Base-by-base conservation (phyloP, 2,888 invertebrate species). In the Lithophane leautieri region DNA sequence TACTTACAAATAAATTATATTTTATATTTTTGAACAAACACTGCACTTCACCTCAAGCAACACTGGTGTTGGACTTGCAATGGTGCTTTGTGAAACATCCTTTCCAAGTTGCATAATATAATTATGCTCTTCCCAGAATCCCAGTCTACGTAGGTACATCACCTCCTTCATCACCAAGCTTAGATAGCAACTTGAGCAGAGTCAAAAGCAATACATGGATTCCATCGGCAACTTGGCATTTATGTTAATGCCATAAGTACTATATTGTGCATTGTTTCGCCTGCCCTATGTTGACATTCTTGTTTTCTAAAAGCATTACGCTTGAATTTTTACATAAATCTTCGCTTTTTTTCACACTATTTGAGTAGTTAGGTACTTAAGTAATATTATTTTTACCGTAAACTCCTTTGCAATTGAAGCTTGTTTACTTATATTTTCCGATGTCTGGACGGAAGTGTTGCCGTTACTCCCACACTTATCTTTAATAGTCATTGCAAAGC, bases 391-490 rank as follows among this genome's bases (percentile, higher is more conserved):
- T 52, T 58, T 69, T 34, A 69, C 70, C 42, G 58, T 70, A 42
- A 78, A 68, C 47, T 47, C 12, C 2, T 25, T 58, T 40, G 22
- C n/a, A 40, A 56, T 40, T n/a, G 9, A 78, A 40, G 78, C 19
- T 65, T 47, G 16, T 66, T 47, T 50, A n/a, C 28, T n/a, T 28
- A 19, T 34, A 78, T 67, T 52, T 73, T 60, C 42, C n/a, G 28
- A 22, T 22, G 54, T 9, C n/a, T 9, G 7, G 25, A 34, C 70
- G 65, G 63, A 63, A 56, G 58, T 67, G 14, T 0, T 40, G 14
- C 56, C 69, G 69, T 73, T 67, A 47, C 50, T 73, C 80, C 62
- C 81, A 84, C 62, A 62, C n/a, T 79, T 52, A 56, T 60, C 54
- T 47, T 67, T 34, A 52, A 19, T 72, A 71, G 56, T 56, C 8